A percentile compares a stretch with the other conserved stretches of the same genome.
phyloP scores from a whole-genome alignment of 2,797 vertebrate genomes.

The Diglossa cyanea region DNA sequence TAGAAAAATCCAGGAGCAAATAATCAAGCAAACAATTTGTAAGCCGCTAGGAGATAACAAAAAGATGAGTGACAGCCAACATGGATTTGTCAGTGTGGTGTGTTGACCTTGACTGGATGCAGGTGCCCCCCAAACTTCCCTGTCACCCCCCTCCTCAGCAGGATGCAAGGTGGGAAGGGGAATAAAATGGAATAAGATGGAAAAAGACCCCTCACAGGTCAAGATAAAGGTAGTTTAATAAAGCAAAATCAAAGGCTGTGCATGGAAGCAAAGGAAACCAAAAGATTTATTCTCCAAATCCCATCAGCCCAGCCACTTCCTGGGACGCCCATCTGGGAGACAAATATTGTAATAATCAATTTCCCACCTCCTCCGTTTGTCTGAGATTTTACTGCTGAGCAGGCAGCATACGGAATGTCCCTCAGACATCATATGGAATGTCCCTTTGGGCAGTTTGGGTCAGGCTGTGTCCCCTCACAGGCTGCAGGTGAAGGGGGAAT shows the following conservation, averaged over 20 bases:
- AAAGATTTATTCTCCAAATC: background rate
- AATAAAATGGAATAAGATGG: background rate
- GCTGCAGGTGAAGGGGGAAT: too few species aligned
- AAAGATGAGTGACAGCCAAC: constrained; percentile 51
- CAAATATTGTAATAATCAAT: accelerated
- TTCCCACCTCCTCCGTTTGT: accelerated
- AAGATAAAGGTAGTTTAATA: background rate
- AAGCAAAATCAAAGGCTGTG: background rate
- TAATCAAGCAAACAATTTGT: constrained; percentile 51
- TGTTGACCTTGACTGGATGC: background rate
- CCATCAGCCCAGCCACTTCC: background rate
- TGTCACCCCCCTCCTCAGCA: background rate
- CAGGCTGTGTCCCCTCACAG: background rate
- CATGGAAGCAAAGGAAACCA: background rate
- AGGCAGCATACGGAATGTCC: background rate
- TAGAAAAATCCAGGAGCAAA: constrained; percentile 53
- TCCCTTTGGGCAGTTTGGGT: background rate
- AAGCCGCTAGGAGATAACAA: constrained; percentile 37
- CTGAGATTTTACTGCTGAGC: background rate
- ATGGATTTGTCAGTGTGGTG: constrained; percentile 5
- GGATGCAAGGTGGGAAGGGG: background rate
- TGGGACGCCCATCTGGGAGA: background rate
- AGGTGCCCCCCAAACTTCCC: background rate
- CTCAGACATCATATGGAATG: background rate
- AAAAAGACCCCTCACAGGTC: background rate